A percentile compares a stretch with the other conserved stretches of the same genome.
These are phyloP conservation scores for Acromyrmex charruanus DNA, from an alignment of 1,140 invertebrate genomes.

Conservation along the genomic window DNA sequence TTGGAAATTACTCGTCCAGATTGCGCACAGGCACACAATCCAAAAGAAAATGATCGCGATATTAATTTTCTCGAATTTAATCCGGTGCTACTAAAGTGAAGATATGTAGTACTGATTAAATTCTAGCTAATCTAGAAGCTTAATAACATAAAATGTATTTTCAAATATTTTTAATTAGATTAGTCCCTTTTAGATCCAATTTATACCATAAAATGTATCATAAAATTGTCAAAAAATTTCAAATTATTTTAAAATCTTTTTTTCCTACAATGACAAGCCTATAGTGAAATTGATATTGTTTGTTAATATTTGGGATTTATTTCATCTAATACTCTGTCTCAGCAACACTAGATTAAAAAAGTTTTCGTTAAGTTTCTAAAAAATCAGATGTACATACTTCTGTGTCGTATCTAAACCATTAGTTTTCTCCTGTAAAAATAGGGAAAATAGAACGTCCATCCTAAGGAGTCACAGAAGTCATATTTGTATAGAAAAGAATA, in stretches of 20 bases:
- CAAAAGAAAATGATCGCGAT: conserved; percentile 7
- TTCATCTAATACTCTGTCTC: background rate
- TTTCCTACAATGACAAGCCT: background rate
- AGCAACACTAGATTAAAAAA: background rate
- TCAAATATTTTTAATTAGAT: background rate
- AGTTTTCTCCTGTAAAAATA: background rate
- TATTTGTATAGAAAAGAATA: background rate
- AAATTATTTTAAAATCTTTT: background rate
- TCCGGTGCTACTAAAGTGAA: background rate
- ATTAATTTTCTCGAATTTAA: conserved; percentile 23
- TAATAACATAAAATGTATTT: background rate
- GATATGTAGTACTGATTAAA: background rate
- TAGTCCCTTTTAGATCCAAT: background rate
- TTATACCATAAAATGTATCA: background rate
- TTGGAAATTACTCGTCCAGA: conserved; percentile 10
- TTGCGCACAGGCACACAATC: background rate
- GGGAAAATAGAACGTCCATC: background rate
- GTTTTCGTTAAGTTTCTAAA: background rate
- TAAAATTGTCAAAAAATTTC: background rate
- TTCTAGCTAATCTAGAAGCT: background rate
- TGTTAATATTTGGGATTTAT: background rate
- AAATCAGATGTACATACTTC: background rate
- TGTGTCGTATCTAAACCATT: background rate
- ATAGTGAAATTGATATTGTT: background rate
- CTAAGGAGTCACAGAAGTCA: background rate